phyloP scores from a whole-genome alignment of 2,888 invertebrate species.

The Pollenia angustigena region DNA sequence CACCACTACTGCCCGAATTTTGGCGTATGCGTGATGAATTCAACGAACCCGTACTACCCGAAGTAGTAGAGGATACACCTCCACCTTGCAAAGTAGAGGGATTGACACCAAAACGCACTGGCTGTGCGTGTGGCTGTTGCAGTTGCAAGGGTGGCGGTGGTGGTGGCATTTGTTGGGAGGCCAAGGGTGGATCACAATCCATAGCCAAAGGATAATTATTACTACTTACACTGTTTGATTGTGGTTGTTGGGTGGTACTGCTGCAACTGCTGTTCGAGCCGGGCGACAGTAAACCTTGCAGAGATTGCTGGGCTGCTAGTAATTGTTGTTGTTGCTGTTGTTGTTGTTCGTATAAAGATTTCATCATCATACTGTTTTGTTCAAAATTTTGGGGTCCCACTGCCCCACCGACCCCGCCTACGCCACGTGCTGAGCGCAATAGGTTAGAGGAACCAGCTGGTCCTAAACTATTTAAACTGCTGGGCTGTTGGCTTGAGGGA shows the following conservation, averaged over 20 bases:
- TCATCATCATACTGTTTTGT: slow-evolving; percentile 72
- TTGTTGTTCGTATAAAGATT: slow-evolving; percentile 75
- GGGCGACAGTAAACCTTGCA: slow-evolving; percentile 79
- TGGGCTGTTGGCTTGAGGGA: slow-evolving; percentile 77
- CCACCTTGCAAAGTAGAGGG: slow-evolving; percentile 46
- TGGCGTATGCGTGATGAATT: slow-evolving; percentile 75
- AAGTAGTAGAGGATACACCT: slow-evolving; percentile 57
- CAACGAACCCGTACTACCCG: slow-evolving; percentile 63
- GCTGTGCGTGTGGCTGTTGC: slow-evolving; percentile 62
- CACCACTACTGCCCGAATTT: slow-evolving; percentile 61
- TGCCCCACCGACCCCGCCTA: slow-evolving; percentile 51
- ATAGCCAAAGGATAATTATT: slow-evolving; percentile 86
- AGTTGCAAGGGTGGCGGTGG: slow-evolving; percentile 83
- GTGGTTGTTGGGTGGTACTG: slow-evolving; percentile 65
- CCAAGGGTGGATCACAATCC: slow-evolving; percentile 90
- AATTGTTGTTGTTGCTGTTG: slow-evolving; percentile 77
- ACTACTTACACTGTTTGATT: slow-evolving; percentile 69
- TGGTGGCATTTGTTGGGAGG: slow-evolving; percentile 77
- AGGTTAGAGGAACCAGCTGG: slow-evolving; percentile 53
- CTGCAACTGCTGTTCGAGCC: slow-evolving; percentile 66
- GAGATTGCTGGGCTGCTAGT: slow-evolving; percentile 77
- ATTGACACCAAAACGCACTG: slow-evolving; percentile 51
- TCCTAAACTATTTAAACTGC: slow-evolving; percentile 79
- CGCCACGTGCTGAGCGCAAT: slow-evolving; percentile 69
- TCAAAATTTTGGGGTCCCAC: slow-evolving; percentile 71